Base-by-base conservation (phyloP, 2,888 invertebrate genomes). In the Hyposoter dolosus region DNA sequence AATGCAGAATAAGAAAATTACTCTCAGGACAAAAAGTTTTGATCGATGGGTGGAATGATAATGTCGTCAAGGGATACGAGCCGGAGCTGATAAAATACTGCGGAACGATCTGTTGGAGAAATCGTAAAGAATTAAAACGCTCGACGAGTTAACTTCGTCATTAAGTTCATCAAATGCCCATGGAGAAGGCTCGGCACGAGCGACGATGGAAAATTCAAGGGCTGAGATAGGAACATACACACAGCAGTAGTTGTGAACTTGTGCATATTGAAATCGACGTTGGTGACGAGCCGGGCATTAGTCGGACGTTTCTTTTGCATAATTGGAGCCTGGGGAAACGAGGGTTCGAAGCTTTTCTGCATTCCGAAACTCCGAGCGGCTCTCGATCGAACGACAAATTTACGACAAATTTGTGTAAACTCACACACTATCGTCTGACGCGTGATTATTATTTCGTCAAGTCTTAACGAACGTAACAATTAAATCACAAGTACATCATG, bases 271-370 rank as follows among this genome's bases (percentile, higher is more conserved):
- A 68, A 66, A 3, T 45, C 72, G 28, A 28, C 78, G 43, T 82
- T 69, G 60, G 71, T 40, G 50, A 66, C 53, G 71, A 77, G 63
- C 77, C 43, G 40, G 35, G 69, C 86, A 85, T 89, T 87, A 87
- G 88, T 88, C 85, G 82, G 89, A 90, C 89, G 89, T 89, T 90
- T 90, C 89, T 90, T 90, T 90, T 88, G 87, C 88, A 87, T 90
- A 90, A 90, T 90, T 90, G 89, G 89, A 87, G 84, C 88, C 86
- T 82, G 82, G 87, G 80, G 79, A 87, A 79, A 78, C 68, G 69
- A 78, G 74, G 85, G 85, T 82, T 60, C 60, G 43, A 53, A 76
- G 63, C 47, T 74, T 60, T 47, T 87, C 40, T 72, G 32, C 68
- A n/a, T 40, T 23, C 35, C 28, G 47, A 17, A 79, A 47, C 60